Base-by-base conservation (phyloP, 2,797 vertebrate genomes). In the Thaleichthys pacificus region DNA sequence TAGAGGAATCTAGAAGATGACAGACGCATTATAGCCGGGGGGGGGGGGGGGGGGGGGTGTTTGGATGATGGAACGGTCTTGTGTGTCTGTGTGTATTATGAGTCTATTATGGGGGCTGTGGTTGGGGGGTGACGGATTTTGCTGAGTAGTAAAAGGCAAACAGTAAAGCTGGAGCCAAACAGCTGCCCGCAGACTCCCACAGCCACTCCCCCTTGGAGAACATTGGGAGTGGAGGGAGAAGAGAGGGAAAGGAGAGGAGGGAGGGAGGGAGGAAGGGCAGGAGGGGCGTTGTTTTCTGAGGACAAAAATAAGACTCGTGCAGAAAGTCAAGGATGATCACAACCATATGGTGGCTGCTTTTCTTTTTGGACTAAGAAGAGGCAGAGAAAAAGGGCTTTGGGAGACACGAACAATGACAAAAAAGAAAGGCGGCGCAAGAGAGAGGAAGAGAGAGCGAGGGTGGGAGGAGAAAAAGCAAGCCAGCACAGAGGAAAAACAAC, bases 331-430 rank as follows among this genome's bases (percentile, higher is more conserved):
- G 81, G 77, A 87, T 93, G 92, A 94, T 94, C 89, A 89, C 86
- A 92, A 92, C 92, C 93, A 94, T 92, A 93, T 94, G 93, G 88
- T 87, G 82, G 82, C 80, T 82, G 81, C 72, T 74, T 62, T 83
- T 86, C 77, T 83, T 30, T 30, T 30, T 30, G 28, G 28, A 4
- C 74, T 77, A 75, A 66, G 84, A 78, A 85, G 65, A 72, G 77
- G 86, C 11, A 83, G 80, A 75, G 75, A 68, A 73, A 49, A 77
- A 75, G 72, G 78, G 76, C 8, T 42, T 42, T 11, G 72, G 74
- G 84, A 79, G 79, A 83, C 0, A 81, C 79, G 79, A 28, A 69
- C 61, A 49, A 77, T 61, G 61, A 73, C 68, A 77, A 78, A 69
- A 77, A 72, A 61, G 21, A 15, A 51, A 22, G 69, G 70, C 65